Evolutionary conservation across 2,113 vertebrate genomes (phyloP).

Genomic region (Sinosuthora webbiana): DNA sequence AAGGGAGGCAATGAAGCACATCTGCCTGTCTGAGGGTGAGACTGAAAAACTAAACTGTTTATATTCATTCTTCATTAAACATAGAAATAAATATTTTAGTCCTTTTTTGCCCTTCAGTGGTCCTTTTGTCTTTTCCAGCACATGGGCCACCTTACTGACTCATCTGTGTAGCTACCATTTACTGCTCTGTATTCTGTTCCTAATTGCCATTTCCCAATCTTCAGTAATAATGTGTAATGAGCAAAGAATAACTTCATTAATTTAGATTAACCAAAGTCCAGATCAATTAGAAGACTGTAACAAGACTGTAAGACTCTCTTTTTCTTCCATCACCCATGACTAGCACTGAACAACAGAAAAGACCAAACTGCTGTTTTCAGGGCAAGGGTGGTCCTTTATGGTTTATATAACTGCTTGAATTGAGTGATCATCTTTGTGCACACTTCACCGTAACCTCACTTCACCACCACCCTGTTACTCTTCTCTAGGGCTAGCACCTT

Average conservation of each 20-base stretch:
- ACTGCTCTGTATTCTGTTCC: not conserved
- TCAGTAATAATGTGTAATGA: conserved; percentile 27
- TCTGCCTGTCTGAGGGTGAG: not conserved
- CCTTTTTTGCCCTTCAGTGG: not conserved
- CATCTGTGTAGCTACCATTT: not conserved
- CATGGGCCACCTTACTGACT: not conserved
- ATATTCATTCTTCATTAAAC: not conserved
- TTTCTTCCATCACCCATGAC: conserved; percentile 17
- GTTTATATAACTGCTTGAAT: not conserved
- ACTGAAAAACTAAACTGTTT: not conserved
- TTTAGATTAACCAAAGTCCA: conserved; percentile 36
- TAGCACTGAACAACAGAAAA: not conserved
- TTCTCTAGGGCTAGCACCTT: not conserved
- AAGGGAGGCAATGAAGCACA: not conserved
- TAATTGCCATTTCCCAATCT: not conserved
- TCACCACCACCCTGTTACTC: not conserved
- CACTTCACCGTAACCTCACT: not conserved
- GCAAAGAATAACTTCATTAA: conserved; percentile 46
- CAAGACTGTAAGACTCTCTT: not conserved
- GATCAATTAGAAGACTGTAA: conserved; percentile 31
- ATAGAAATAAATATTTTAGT: not conserved
- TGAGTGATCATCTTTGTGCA: not conserved
- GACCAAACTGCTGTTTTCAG: not conserved
- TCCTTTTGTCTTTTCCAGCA: not conserved
- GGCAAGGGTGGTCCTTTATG: not conserved